These are phyloP conservation scores for Xylota sylvarum DNA, from an alignment of 2,888 invertebrate species.

Conservation along the genomic window DNA sequence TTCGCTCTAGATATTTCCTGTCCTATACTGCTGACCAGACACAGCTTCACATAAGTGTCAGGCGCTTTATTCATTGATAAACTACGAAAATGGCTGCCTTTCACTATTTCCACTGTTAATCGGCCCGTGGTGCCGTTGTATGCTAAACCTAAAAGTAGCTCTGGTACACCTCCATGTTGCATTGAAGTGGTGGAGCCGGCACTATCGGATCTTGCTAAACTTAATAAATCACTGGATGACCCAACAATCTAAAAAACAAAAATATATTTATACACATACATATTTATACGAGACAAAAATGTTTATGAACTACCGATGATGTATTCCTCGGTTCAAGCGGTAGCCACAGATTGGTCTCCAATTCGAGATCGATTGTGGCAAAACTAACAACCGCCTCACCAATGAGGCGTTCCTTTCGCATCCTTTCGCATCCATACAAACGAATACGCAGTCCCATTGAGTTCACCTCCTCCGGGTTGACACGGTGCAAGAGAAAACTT, in stretches of 20 bases:
- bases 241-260: constrained; percentile 85
- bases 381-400: constrained; percentile 97
- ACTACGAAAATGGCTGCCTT: constrained; percentile 90
- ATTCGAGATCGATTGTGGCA: constrained; percentile 94
- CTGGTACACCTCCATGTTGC: constrained; percentile 95
- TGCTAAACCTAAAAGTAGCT: constrained; percentile 94
- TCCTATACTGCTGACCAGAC: constrained; percentile 95
- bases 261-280: background rate
- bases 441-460: constrained; percentile 96
- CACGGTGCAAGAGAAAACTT: constrained; percentile 94
- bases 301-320: constrained; percentile 84
- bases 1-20: constrained; percentile 97
- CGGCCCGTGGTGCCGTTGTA: constrained; percentile 97
- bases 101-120: constrained; percentile 93
- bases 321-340: constrained; percentile 91
- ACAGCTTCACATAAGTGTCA: constrained; percentile 97
- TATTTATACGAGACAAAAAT: background rate
- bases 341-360: constrained; percentile 96
- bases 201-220: constrained; percentile 95
- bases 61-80: constrained; percentile 92
- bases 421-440: constrained; percentile 96
- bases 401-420: constrained; percentile 95
- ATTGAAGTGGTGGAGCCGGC: constrained; percentile 97
- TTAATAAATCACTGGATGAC: constrained; percentile 88
- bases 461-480: constrained; percentile 97